A percentile compares a stretch with the other conserved stretches of the same genome.
phyloP scores from a whole-genome alignment of 2,113 vertebrate genomes.

The Dinomys branickii region DNA sequence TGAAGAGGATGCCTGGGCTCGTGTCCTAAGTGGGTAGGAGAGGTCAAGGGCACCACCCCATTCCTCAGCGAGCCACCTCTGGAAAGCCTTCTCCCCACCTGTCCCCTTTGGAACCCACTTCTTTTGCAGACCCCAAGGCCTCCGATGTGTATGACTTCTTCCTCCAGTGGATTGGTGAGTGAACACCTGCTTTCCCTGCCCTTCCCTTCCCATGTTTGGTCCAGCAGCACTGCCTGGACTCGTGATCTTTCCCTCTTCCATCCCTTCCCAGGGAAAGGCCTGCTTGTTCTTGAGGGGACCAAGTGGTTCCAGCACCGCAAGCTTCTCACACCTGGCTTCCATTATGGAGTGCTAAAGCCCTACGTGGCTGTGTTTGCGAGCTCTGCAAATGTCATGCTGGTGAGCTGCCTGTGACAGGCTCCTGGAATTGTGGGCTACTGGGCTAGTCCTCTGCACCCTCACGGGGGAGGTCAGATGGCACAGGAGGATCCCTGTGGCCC shows the following conservation, averaged over 20 bases:
- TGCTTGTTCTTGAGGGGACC: constrained; percentile 87
- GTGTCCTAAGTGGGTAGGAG: not conserved
- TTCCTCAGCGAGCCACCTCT: not conserved
- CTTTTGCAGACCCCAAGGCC: constrained; percentile 89
- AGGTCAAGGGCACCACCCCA: not conserved
- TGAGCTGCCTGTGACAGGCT: constrained; percentile 75
- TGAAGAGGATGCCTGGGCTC: not conserved
- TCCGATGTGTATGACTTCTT: constrained; percentile 83
- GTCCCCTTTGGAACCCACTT: not conserved
- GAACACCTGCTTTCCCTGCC: not conserved
- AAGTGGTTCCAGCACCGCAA: constrained; percentile 93
- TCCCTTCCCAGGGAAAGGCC: constrained; percentile 87
- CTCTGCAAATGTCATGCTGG: constrained; percentile 90
- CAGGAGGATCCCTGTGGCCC: not conserved
- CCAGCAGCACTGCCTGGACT: not conserved
- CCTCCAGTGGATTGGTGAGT: constrained; percentile 89
- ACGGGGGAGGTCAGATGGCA: not conserved
- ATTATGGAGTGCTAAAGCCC: constrained; percentile 92
- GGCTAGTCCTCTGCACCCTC: not conserved
- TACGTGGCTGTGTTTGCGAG: constrained; percentile 88
- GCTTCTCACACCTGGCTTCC: constrained; percentile 93
- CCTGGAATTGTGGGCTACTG: not conserved
- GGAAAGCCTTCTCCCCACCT: not conserved
- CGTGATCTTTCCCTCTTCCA: not conserved
- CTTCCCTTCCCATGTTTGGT: not conserved